Evolutionary conservation across 2,888 invertebrate species (phyloP).

Genomic region (Acholoe squamosa): DNA sequence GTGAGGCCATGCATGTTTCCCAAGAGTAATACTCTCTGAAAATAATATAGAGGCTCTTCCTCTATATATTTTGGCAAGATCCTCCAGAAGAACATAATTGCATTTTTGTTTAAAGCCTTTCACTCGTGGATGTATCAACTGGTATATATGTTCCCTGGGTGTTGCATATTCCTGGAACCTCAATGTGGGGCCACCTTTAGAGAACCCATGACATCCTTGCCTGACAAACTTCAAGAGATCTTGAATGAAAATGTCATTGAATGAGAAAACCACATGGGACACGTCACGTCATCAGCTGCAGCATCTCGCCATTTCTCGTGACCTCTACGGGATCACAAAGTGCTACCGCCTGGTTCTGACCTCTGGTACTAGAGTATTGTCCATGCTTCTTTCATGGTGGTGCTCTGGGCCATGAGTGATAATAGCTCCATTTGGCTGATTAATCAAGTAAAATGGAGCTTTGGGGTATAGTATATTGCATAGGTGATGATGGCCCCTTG

Average conservation of each 20-base stretch:
- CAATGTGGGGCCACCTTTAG: too few relatives aligned
- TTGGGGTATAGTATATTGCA: background rate
- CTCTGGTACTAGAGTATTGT: background rate
- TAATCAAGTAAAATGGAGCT: background rate
- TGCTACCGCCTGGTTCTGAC: background rate
- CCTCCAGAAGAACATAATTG: too few relatives aligned
- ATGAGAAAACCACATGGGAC: background rate
- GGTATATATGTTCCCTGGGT: too few relatives aligned
- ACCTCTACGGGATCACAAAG: background rate
- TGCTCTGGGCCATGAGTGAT: too few relatives aligned
- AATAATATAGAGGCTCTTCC: too few relatives aligned
- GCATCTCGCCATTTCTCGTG: background rate
- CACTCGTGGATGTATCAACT: too few relatives aligned
- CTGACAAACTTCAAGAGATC: too few relatives aligned
- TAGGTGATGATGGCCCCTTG: background rate
- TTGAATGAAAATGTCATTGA: background rate
- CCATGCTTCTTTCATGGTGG: background rate
- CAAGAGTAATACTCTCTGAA: too few relatives aligned
- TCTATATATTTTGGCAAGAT: too few relatives aligned
- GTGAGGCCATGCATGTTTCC: too few relatives aligned
- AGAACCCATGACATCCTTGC: background rate
- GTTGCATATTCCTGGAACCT: too few relatives aligned
- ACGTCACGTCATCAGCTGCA: background rate
- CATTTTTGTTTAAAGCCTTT: too few relatives aligned
- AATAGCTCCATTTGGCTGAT: background rate